phyloP scores from a whole-genome alignment of 2,797 vertebrate genomes.

The Acropternis orthonyx region DNA sequence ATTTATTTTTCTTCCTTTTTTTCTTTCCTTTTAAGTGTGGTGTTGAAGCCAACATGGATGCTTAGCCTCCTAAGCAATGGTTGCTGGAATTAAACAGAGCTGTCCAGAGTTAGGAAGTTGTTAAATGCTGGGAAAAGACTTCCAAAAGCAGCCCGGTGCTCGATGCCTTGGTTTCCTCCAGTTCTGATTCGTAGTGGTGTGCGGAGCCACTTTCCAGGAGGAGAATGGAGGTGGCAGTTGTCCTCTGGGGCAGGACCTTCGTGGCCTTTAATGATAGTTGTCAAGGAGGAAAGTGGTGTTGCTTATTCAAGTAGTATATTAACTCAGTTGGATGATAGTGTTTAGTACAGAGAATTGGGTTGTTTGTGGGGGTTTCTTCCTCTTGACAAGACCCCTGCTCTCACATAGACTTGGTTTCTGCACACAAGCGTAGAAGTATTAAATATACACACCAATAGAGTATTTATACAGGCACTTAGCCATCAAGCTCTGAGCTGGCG shows the following conservation, averaged over 20 bases:
- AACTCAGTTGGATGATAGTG: background rate
- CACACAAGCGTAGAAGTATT: background rate
- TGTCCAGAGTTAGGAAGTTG: background rate
- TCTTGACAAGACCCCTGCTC: background rate
- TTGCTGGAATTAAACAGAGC: background rate
- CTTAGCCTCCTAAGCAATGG: background rate
- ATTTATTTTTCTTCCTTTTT: background rate
- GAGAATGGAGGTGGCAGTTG: background rate
- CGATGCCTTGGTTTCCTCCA: accelerated
- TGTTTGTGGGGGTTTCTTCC: background rate
- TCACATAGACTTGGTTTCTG: background rate
- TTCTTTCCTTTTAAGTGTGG: background rate
- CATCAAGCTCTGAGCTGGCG: background rate
- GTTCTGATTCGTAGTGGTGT: accelerated
- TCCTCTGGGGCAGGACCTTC: background rate
- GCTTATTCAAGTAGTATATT: background rate
- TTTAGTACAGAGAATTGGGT: background rate
- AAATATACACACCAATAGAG: background rate
- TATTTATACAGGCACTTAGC: background rate
- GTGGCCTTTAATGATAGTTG: background rate
- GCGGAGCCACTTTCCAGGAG: accelerated
- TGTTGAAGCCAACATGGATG: background rate
- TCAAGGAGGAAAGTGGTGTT: background rate
- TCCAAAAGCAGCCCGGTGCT: background rate
- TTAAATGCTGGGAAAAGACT: background rate